Percentiles rank a stretch among this genome's conserved stretches.
Evolutionary conservation across 2,888 invertebrate species (phyloP).

Genomic region (Cosmia pyralina): DNA sequence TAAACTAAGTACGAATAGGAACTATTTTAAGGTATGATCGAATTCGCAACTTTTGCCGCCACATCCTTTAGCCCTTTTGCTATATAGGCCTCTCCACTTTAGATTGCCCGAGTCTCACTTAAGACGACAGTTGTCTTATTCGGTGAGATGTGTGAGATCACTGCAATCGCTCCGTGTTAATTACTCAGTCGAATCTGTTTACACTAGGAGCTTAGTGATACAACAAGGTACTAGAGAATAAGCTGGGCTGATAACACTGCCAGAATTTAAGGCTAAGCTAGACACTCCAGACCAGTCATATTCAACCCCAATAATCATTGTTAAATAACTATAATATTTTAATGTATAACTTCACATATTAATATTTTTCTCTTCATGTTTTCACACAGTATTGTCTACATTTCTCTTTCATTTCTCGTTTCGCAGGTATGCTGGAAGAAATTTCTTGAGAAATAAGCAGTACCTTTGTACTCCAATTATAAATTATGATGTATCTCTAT

Average conservation of each 20-base stretch:
- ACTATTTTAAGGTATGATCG: background rate
- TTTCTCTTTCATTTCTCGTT: too few relatives aligned
- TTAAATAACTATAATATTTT: background rate
- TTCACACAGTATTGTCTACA: too few relatives aligned
- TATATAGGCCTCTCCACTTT: background rate
- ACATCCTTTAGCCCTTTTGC: background rate
- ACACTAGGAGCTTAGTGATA: background rate
- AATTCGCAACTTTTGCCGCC: too few relatives aligned
- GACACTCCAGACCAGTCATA: too few relatives aligned
- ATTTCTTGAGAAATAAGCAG: too few relatives aligned
- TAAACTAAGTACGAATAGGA: too few relatives aligned
- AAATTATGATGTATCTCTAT: too few relatives aligned
- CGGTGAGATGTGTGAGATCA: background rate
- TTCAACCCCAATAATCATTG: background rate
- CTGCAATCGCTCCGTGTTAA: background rate
- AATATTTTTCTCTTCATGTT: too few relatives aligned
- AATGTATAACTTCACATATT: too few relatives aligned
- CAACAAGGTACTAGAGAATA: background rate
- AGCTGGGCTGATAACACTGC: background rate
- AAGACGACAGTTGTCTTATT: background rate
- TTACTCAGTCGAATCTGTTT: constrained; percentile 3
- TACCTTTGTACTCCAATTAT: too few relatives aligned
- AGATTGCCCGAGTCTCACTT: background rate
- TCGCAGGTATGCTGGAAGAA: too few relatives aligned
- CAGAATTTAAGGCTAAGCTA: background rate